Conservation (phyloP, 2,797 vertebrate genomes). For the Cynopterus sphinx region DNA sequence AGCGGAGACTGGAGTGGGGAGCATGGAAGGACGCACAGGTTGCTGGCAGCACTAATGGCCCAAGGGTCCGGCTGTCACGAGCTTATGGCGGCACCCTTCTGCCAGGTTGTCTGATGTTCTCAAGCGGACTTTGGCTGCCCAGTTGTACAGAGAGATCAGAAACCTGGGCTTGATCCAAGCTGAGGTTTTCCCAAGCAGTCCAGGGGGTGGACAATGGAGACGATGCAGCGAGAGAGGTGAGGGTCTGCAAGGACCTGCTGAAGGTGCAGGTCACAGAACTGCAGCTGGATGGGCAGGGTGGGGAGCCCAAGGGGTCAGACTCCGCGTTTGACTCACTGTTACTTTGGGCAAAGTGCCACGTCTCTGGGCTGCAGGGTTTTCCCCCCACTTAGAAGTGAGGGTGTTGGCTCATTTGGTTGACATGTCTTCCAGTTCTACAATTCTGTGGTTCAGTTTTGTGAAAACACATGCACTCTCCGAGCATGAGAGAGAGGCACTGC, state of each 20-base stretch:
- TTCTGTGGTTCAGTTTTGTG: background rate
- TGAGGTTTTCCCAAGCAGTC: background rate
- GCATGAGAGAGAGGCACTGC: background rate
- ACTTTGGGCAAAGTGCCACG: background rate
- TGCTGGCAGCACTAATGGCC: background rate
- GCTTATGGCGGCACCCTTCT: background rate
- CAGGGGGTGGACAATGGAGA: background rate
- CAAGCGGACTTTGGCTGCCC: background rate
- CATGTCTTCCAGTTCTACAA: constrained; percentile 26
- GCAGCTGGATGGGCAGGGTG: background rate
- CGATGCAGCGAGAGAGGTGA: background rate
- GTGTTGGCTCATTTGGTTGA: background rate
- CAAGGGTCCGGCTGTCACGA: fast-evolving
- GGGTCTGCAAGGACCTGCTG: background rate
- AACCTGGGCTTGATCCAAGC: background rate
- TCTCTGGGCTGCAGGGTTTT: background rate
- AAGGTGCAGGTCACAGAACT: background rate
- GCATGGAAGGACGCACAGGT: background rate
- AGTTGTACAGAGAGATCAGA: background rate
- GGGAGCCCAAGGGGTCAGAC: background rate
- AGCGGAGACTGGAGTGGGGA: background rate
- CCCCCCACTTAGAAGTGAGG: background rate
- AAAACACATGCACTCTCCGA: background rate
- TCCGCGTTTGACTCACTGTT: background rate
- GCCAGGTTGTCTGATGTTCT: background rate